Base-by-base conservation (phyloP, 1,140 invertebrate genomes). In the Steinernema feltiae region DNA sequence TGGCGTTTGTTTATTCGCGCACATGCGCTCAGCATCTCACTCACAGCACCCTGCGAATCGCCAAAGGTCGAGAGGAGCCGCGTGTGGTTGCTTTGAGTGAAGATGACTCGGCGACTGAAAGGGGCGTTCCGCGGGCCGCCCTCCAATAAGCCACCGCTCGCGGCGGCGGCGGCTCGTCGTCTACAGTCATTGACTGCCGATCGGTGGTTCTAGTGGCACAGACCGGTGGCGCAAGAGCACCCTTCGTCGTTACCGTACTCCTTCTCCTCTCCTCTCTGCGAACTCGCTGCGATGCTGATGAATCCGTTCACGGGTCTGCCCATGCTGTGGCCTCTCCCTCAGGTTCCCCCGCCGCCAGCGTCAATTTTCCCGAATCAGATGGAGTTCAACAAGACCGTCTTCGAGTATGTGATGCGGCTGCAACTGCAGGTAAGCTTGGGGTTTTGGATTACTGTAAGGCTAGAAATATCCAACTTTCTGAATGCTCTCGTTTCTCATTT, bases 161-260 rank as follows among this genome's bases (percentile, higher is more conserved):
- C 53, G 12, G 53, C 53, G 53, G n/a, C n/a, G n/a, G 53, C 53
- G 24, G 53, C 53, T 63, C 24, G 7, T 3, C 12, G 53, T 63
- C 53, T 63, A 63, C 53, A 63, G 53, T 63, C 53, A 63, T 63
- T 63, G 53, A 63, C 53, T 63, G 53, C 53, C 53, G 53, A 63
- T 27, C 53, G 53, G 53, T 63, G 53, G 53, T 63, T 63, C 53
- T 63, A 63, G 53, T 63, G 53, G 53, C 53, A 63, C 53, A n/a
- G 3, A 27, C 24, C 15, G 53, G 15, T 15, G 15, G 53, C 15
- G 7, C 41, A n/a, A 7, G 41, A 46, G n/a, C 7, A 46, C 41
- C 24, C 7, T 21, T 27, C 53, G 7, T 3, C 15, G 2, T 27
- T 63, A 63, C 53, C 53, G 53, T 63, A 63, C 53, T 41, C 53